Percentiles rank a stretch among this genome's conserved stretches.
phyloP scores from a whole-genome alignment of 2,797 vertebrate species.

The Coracias cyanogaster region DNA sequence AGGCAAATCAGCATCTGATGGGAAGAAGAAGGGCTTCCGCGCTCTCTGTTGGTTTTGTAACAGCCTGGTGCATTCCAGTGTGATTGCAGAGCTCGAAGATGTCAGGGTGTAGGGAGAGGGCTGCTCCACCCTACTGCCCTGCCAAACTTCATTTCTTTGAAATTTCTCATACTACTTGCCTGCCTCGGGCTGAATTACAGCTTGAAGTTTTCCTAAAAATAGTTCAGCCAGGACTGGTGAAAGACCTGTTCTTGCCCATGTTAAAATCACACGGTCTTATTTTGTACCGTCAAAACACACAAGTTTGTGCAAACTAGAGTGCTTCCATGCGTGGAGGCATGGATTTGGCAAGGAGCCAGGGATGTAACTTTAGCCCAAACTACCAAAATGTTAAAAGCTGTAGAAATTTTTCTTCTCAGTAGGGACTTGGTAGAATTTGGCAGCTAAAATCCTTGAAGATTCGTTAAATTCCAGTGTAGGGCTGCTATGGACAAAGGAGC shows the following conservation, averaged over 20 bases:
- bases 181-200: neutral
- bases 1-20: neutral
- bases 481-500: neutral
- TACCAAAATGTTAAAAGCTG: neutral
- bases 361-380: neutral
- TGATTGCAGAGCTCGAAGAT: neutral
- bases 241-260: neutral
- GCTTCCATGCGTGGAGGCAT: neutral
- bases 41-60: accelerated
- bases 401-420: neutral
- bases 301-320: neutral
- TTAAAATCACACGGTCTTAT: accelerated
- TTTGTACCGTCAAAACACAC: neutral
- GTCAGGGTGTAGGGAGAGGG: neutral
- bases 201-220: neutral
- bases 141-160: neutral
- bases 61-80: neutral
- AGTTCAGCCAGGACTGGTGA: neutral
- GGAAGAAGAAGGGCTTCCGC: neutral
- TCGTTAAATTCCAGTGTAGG: neutral
- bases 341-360: neutral
- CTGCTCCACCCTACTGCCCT: neutral
- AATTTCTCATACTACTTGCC: neutral
- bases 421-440: neutral
- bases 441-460: neutral